A percentile compares a stretch with the other conserved stretches of the same genome.
Evolutionary conservation across 1,140 invertebrate genomes (phyloP).

Genomic region (Triops cancriformis): DNA sequence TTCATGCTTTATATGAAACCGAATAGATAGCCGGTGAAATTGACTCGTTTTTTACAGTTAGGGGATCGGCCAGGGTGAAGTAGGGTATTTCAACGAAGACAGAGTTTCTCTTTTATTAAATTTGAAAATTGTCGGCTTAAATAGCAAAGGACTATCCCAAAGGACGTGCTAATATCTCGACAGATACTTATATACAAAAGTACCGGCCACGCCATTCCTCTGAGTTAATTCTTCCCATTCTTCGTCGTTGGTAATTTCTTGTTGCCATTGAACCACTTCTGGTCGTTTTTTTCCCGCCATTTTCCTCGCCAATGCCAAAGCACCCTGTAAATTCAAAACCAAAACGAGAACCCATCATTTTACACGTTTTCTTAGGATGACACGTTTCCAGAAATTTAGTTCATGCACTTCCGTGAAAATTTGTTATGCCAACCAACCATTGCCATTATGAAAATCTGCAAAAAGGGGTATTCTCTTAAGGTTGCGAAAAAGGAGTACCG

Average conservation of each 20-base stretch:
- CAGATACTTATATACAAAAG: conserved; percentile 31
- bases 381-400: neutral
- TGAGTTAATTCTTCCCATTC: conserved; percentile 74
- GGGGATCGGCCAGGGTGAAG: too few species aligned
- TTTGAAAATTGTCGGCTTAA: too few species aligned
- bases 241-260: conserved; percentile 71
- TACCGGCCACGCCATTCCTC: conserved; percentile 70
- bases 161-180: too few species aligned
- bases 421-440: neutral
- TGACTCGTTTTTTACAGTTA: too few species aligned
- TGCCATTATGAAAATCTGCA: neutral
- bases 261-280: conserved; percentile 59
- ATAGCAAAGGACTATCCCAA: too few species aligned
- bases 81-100: too few species aligned
- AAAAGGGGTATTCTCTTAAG: neutral
- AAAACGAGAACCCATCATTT: neutral
- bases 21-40: too few species aligned
- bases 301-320: conserved; percentile 31
- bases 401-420: neutral
- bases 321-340: conserved; percentile 24
- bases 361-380: neutral
- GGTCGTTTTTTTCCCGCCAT: conserved; percentile 62
- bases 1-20: too few species aligned
- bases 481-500: neutral
- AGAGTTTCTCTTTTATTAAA: too few species aligned